These are phyloP conservation scores for Yponomeuta plumbellus DNA, from an alignment of 2,888 invertebrate genomes.

Conservation along the genomic window DNA sequence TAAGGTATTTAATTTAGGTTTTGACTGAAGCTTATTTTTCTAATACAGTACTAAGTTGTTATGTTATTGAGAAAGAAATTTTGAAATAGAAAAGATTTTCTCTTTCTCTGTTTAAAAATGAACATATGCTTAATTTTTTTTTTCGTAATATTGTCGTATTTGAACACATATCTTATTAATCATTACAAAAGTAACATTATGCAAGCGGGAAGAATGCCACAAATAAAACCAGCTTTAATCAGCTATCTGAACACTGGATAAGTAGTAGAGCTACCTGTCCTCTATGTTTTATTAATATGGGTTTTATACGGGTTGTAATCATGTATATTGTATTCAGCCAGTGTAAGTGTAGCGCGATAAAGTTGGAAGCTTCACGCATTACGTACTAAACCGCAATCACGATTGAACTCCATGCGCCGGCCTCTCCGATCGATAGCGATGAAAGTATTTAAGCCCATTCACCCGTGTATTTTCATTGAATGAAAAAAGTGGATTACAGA, in stretches of 20 bases:
- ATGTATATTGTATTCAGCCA: neutral
- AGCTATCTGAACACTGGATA: neutral
- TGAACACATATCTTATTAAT: too few species aligned
- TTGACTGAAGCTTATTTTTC: too few species aligned
- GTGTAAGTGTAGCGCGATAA: neutral
- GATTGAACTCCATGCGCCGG: neutral
- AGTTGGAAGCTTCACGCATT: neutral
- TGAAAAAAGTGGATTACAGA: neutral
- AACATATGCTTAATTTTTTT: too few species aligned
- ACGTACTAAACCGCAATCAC: neutral
- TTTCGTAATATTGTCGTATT: too few species aligned
- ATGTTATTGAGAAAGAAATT: too few species aligned
- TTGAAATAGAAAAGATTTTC: too few species aligned
- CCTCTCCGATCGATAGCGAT: neutral
- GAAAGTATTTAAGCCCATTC: neutral
- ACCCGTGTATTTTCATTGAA: neutral
- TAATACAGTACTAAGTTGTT: too few species aligned
- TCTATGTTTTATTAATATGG: neutral
- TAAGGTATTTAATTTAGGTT: too few species aligned
- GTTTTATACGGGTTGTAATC: neutral
- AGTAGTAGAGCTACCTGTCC: neutral
- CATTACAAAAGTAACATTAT: too few species aligned
- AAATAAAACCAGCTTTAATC: neutral
- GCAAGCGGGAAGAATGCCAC: too few species aligned
- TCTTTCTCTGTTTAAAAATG: too few species aligned